Percentiles rank a stretch among this genome's conserved stretches.
Evolutionary conservation across 2,888 invertebrate genomes (phyloP).

Genomic region (Maniola hyperantus): DNA sequence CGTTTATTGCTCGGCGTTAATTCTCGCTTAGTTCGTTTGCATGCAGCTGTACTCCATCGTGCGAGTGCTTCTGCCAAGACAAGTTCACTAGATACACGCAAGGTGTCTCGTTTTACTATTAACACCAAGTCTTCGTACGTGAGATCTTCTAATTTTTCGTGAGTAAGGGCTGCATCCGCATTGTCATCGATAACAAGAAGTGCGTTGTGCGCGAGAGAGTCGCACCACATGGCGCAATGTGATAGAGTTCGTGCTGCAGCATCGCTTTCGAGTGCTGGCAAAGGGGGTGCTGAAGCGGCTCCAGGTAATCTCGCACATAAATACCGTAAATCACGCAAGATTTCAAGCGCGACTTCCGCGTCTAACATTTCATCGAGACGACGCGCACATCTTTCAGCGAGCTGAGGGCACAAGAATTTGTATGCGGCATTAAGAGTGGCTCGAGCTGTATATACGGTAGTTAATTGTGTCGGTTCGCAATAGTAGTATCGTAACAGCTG

Average conservation of each 20-base stretch:
- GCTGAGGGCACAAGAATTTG: constrained; percentile 87
- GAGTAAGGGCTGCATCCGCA: constrained; percentile 67
- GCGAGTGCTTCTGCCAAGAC: constrained; percentile 84
- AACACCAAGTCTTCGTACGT: constrained; percentile 84
- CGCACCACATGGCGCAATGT: constrained; percentile 79
- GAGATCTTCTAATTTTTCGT: constrained; percentile 81
- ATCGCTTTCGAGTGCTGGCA: constrained; percentile 67
- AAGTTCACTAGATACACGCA: constrained; percentile 85
- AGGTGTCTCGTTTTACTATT: constrained; percentile 86
- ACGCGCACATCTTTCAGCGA: constrained; percentile 86
- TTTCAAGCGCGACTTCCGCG: constrained; percentile 84
- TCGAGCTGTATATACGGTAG: constrained; percentile 85
- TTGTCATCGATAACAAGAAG: constrained; percentile 78
- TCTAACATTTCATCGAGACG: constrained; percentile 85
- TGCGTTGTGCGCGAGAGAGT: constrained; percentile 86
- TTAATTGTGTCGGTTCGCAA: constrained; percentile 83
- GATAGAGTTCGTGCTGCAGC: constrained; percentile 67
- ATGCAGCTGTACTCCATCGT: constrained; percentile 74
- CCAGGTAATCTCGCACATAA: constrained; percentile 72
- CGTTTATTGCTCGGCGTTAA: constrained; percentile 72
- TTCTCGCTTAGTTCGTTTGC: constrained; percentile 72
- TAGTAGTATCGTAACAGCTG: constrained; percentile 86
- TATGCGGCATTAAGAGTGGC: constrained; percentile 88
- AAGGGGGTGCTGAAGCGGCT: constrained; percentile 77
- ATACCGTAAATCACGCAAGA: constrained; percentile 82